A percentile compares a stretch with the other conserved stretches of the same genome.
Conservation (phyloP, 2,113 vertebrate species). For the Rhinoptilus africanus region DNA sequence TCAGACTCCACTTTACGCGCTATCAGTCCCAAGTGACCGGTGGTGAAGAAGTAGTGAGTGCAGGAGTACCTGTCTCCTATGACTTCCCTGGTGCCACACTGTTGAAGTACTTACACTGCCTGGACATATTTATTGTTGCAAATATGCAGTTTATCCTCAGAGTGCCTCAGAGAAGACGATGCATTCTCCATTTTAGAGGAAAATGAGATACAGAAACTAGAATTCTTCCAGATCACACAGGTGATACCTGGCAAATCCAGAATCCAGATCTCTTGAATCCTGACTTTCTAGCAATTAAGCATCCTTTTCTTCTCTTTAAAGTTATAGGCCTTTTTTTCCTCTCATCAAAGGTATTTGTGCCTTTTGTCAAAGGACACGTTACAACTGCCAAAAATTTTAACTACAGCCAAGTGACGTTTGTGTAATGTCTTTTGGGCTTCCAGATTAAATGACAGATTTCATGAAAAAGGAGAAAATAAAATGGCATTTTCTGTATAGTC, state of each 20-base stretch:
- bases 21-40: accelerated
- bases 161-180: background rate
- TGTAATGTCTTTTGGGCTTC: background rate
- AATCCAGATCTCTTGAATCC: background rate
- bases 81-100: background rate
- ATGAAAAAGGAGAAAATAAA: background rate
- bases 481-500: background rate
- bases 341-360: background rate
- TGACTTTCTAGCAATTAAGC: background rate
- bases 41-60: background rate
- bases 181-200: background rate
- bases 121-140: background rate
- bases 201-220: background rate
- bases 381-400: background rate
- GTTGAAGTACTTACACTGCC: too few species aligned
- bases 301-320: background rate
- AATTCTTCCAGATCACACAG: background rate
- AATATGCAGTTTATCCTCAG: background rate
- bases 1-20: accelerated
- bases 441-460: background rate
- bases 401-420: background rate
- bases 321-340: background rate
- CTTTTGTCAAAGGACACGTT: background rate
- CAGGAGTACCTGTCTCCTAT: background rate
- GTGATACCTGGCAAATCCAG: background rate